phyloP scores from a whole-genome alignment of 2,888 invertebrate species.

The Diogma glabrata region DNA sequence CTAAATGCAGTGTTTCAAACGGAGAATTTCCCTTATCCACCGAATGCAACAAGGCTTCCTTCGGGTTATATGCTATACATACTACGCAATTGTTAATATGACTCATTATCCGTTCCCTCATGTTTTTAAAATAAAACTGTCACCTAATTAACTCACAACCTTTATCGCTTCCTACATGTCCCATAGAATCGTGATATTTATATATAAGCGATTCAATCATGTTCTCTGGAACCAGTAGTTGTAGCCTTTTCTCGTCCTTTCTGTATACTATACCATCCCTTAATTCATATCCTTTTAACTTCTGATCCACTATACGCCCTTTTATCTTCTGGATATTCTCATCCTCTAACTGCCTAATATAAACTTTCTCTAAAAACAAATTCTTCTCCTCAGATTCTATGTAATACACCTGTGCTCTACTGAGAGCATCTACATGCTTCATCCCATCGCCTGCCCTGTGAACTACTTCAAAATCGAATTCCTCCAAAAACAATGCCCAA shows the following conservation, averaged over 20 bases:
- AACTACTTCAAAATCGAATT: not conserved
- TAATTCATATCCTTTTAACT: not conserved
- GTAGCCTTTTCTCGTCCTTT: not conserved
- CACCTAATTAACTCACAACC: not conserved
- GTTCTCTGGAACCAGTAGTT: not conserved
- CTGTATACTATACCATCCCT: not conserved
- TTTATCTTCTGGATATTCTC: not conserved
- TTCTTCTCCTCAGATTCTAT: not conserved
- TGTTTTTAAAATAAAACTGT: not conserved
- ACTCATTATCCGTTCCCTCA: too few relatives aligned
- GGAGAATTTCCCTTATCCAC: not conserved
- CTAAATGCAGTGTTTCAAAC: conserved; percentile 5
- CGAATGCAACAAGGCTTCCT: too few relatives aligned
- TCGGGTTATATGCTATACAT: too few relatives aligned
- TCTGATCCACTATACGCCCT: not conserved
- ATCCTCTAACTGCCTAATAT: not conserved
- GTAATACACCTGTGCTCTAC: not conserved
- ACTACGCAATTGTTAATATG: too few relatives aligned
- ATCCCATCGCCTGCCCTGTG: not conserved
- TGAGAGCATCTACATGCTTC: not conserved
- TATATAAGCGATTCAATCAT: not conserved
- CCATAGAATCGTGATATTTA: not conserved
- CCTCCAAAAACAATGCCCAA: not conserved
- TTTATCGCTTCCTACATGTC: not conserved
- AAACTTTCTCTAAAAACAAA: not conserved